These are phyloP conservation scores for Sarcophaga subvicina DNA, from an alignment of 2,888 invertebrate genomes.

Conservation along the genomic window DNA sequence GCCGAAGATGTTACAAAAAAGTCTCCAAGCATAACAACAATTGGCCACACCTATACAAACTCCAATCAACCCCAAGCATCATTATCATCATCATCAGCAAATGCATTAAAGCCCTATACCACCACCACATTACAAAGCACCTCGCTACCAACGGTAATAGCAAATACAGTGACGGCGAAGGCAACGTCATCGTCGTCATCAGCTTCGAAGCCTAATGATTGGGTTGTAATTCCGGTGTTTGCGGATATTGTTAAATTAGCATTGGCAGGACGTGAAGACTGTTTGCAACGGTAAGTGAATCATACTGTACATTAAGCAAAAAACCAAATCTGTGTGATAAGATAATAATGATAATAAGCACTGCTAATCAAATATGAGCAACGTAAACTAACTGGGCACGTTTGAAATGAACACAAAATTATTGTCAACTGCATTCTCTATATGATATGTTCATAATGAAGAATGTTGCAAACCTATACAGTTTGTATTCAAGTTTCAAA, in stretches of 20 bases:
- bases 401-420: neutral
- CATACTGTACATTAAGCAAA: conserved; percentile 38
- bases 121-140: conserved; percentile 45
- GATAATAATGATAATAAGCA: conserved; percentile 55
- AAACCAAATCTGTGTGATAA: conserved; percentile 37
- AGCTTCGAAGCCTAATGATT: conserved; percentile 79
- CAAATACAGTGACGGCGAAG: conserved; percentile 60
- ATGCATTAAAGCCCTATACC: conserved; percentile 56
- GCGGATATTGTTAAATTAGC: conserved; percentile 82
- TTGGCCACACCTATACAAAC: conserved; percentile 41
- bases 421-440: no score
- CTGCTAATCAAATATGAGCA: conserved; percentile 7
- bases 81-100: conserved; percentile 61
- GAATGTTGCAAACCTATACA: no score
- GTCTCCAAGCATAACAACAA: conserved; percentile 37
- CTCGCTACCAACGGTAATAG: conserved; percentile 58
- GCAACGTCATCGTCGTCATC: conserved; percentile 55
- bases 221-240: conserved; percentile 82
- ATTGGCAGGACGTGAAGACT: conserved; percentile 81
- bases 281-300: conserved; percentile 80
- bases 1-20: conserved; percentile 42
- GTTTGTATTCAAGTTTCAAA: no score
- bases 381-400: neutral
- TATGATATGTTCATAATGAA: no score
- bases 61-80: conserved; percentile 39